Evolutionary conservation across 2,113 vertebrate species (phyloP).

Genomic region (Apaloderma vittatum): DNA sequence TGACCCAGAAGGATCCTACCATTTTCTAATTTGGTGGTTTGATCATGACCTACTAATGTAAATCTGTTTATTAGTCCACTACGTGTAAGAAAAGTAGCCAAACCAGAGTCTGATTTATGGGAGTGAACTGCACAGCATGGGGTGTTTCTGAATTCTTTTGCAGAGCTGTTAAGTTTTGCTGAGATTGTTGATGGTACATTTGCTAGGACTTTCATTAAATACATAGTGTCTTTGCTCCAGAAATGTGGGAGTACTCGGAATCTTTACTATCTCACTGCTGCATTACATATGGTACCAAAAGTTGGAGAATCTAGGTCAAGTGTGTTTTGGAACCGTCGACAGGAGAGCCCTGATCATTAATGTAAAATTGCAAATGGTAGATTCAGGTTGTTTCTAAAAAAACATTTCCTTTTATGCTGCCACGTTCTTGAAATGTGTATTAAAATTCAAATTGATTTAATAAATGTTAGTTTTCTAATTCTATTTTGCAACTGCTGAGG

Average conservation of each 20-base stretch:
- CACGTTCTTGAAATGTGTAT: constrained; percentile 92
- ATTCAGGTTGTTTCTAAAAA: constrained; percentile 87
- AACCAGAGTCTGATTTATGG: not conserved
- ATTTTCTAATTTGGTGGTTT: constrained; percentile 58
- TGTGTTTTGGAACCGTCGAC: constrained; percentile 74
- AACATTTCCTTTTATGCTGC: constrained; percentile 88
- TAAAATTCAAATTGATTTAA: constrained; percentile 91
- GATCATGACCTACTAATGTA: constrained; percentile 70
- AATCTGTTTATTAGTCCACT: constrained; percentile 67
- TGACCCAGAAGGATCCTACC: constrained; percentile 79
- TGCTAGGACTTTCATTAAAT: constrained; percentile 66
- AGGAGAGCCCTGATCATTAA: constrained; percentile 84
- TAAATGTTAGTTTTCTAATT: constrained; percentile 99
- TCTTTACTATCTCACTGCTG: constrained; percentile 40
- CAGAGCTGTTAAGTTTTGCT: constrained; percentile 66
- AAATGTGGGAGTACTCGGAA: constrained; percentile 39
- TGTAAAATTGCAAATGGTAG: constrained; percentile 83
- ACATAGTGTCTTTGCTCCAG: constrained; percentile 47
- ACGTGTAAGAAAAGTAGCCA: constrained; percentile 54
- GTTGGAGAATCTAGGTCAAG: constrained; percentile 65
- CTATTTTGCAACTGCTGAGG: constrained; percentile 84
- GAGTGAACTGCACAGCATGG: not conserved
- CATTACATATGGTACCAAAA: constrained; percentile 11
- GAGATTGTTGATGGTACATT: constrained; percentile 69
- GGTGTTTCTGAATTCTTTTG: constrained; percentile 45